Percentiles rank a stretch among this genome's conserved stretches.
These are phyloP conservation scores for Heliconius charithonia DNA, from an alignment of 2,888 invertebrate species.

Conservation along the genomic window DNA sequence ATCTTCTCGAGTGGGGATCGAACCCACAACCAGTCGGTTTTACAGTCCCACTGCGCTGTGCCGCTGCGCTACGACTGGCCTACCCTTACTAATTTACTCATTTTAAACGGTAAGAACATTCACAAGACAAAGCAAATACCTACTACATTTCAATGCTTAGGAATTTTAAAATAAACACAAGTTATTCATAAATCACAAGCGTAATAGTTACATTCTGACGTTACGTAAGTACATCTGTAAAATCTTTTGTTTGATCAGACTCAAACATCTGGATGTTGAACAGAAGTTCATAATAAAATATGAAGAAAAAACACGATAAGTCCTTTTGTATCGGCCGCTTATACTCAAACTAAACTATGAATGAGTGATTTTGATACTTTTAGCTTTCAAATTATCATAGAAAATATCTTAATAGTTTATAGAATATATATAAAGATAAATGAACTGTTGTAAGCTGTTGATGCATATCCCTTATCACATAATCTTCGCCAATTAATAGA, in stretches of 20 bases:
- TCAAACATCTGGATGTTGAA: conserved; percentile 82
- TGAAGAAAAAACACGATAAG: conserved; percentile 82
- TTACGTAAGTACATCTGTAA: conserved; percentile 74
- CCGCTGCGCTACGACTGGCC: too few relatives aligned
- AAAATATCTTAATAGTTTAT: background rate
- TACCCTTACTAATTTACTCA: background rate
- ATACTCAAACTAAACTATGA: conserved; percentile 62
- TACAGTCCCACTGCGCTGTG: too few relatives aligned
- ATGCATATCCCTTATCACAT: conserved; percentile 60
- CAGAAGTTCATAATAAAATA: conserved; percentile 84
- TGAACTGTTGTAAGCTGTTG: conserved; percentile 48
- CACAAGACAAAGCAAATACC: conserved; percentile 1
- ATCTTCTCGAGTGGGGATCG: too few relatives aligned
- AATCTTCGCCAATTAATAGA: conserved; percentile 64
- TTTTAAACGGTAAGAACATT: background rate
- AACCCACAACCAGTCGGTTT: too few relatives aligned
- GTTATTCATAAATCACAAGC: conserved; percentile 73
- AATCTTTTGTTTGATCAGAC: conserved; percentile 82
- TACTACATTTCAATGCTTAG: conserved; percentile 60
- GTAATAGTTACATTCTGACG: conserved; percentile 76
- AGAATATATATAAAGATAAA: conserved; percentile 45
- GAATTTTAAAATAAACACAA: conserved; percentile 73
- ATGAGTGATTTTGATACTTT: conserved; percentile 68
- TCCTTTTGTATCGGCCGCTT: conserved; percentile 82
- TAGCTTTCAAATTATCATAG: background rate